Percentiles rank a stretch among this genome's conserved stretches.
Conservation (phyloP, 2,888 invertebrate species). For the Yponomeuta evonymella region DNA sequence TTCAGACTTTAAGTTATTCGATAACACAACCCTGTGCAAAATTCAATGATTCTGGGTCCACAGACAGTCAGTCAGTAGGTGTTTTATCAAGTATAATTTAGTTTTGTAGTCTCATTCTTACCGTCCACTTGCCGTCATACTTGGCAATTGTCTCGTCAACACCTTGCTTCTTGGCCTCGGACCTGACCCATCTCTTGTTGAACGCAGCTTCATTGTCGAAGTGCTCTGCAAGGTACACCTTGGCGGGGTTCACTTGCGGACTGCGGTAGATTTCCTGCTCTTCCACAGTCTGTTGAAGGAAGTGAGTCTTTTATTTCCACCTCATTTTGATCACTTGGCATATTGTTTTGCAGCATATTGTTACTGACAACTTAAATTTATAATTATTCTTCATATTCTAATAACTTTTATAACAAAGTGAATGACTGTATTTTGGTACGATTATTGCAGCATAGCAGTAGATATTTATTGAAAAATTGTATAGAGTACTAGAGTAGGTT, state of each 20-base stretch:
- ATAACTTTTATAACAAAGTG: no score
- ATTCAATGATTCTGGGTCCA: no score
- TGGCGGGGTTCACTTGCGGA: conserved; percentile 79
- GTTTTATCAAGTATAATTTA: no score
- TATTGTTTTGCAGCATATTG: no score
- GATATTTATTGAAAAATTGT: not conserved
- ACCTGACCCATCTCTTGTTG: conserved; percentile 88
- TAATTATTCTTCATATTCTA: no score
- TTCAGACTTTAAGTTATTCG: no score
- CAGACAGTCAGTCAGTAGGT: no score
- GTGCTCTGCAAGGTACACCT: conserved; percentile 87
- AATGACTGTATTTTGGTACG: no score
- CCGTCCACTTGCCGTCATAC: conserved; percentile 91
- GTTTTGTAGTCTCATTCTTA: conserved; percentile 25
- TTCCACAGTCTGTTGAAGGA: conserved; percentile 34
- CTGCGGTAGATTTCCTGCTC: conserved; percentile 79
- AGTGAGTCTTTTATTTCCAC: not conserved
- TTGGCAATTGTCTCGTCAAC: conserved; percentile 93
- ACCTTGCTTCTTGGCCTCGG: conserved; percentile 93
- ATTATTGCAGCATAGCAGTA: no score
- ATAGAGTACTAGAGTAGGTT: not conserved
- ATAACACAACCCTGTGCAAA: no score
- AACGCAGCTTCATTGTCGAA: conserved; percentile 87
- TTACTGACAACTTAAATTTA: no score
- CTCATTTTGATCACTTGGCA: no score